Base-by-base conservation (phyloP, 1,140 invertebrate species). In the Hormaphis cornu region DNA sequence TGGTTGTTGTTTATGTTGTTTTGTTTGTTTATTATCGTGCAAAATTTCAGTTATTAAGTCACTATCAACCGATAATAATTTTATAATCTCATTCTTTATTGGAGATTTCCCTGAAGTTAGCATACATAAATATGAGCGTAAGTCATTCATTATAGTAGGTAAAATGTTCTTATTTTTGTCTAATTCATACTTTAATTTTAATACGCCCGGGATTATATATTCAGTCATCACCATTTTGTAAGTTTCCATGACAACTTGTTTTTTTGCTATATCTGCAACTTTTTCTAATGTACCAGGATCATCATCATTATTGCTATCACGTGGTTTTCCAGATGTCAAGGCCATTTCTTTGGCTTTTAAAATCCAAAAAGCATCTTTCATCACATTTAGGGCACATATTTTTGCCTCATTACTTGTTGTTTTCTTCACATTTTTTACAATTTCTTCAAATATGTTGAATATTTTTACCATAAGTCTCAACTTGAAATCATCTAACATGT, bases 181-280 rank as follows among this genome's bases (percentile, higher is more conserved):
- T 33, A 66, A 66, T n/a, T 66, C 61, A 66, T 50, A 66, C 14
- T 66, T 66, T 33, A 66, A 24, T 35, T 66, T 66, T n/a, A 66
- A 35, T 9, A 66, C 44, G 50, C 40, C 44, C 1, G 61, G 61
- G 20, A 66, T 48, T 33, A 66, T 22, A 14, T 50, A 66, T 5
- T 66, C 42, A 48, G 28, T 66, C 18, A 66, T 66, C 5, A 66
- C 61, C 44, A 22, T 48, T 48, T 35, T 48, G 8, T 66, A 66
- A n/a, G 61, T 66, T 22, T 50, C 44, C n/a, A 50, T n/a, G 33
- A 66, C 30, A 50, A 66, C 18, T 33, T 48, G 28, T 22, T 66
- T 48, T 66, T 66, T 66, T 8, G 61, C 61, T 30, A 66, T 14
- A 16, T 66, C 61, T 33, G 44, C 44, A 0, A 66, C 44, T 66